phyloP scores from a whole-genome alignment of 2,888 invertebrate genomes.

The Zaprionus bogoriensis region DNA sequence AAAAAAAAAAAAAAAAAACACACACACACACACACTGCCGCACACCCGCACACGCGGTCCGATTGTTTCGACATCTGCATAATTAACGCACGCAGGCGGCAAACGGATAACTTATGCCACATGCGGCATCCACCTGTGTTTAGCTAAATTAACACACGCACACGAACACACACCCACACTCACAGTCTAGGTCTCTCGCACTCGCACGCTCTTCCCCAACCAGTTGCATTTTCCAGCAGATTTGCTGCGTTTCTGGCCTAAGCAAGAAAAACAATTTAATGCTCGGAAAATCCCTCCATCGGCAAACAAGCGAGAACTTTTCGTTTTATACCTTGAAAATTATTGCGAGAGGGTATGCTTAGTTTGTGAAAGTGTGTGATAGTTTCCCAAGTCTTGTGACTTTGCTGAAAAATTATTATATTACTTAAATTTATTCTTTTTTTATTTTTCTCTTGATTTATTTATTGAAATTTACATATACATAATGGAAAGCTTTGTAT shows the following conservation, averaged over 20 bases:
- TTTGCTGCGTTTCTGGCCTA: neutral
- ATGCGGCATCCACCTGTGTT: neutral
- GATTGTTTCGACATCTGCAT: neutral
- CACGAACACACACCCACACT: neutral
- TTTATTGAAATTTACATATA: too few relatives aligned
- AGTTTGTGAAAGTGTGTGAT: too few relatives aligned
- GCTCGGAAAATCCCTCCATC: neutral
- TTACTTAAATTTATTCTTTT: too few relatives aligned
- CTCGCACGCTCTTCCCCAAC: neutral
- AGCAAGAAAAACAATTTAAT: neutral
- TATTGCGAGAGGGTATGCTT: too few relatives aligned
- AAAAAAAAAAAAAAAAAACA: too few relatives aligned
- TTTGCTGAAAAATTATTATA: too few relatives aligned
- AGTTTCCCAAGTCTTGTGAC: too few relatives aligned
- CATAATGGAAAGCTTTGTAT: too few relatives aligned
- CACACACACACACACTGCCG: neutral
- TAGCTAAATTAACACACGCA: neutral
- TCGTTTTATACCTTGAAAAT: too few relatives aligned
- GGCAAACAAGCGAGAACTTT: neutral
- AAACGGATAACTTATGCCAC: slow-evolving; percentile 1
- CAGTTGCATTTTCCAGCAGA: neutral
- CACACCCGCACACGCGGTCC: neutral
- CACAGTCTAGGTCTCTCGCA: too few relatives aligned
- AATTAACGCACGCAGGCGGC: slow-evolving; percentile 3
- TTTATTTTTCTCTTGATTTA: too few relatives aligned